Evolutionary conservation across 2,888 invertebrate genomes (phyloP).

Genomic region (Leucophenga montana): DNA sequence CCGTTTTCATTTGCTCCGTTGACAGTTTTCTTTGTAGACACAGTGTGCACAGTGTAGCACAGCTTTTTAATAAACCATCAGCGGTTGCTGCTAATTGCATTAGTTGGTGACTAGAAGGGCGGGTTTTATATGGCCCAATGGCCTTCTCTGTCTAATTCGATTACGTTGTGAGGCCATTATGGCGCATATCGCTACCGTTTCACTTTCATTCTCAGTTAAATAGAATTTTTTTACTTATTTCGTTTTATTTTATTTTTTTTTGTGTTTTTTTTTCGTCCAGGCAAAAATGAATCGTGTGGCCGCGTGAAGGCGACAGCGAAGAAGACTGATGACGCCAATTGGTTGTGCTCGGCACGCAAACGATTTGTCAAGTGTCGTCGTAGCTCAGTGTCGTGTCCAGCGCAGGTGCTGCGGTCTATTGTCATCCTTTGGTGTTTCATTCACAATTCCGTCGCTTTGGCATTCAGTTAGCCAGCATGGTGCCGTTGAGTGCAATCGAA

Average conservation of each 20-base stretch:
- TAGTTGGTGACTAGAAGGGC: background rate
- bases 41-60: too few species aligned
- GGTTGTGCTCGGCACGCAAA: constrained; percentile 1
- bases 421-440: too few species aligned
- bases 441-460: too few species aligned
- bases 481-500: too few species aligned
- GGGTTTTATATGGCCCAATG: too few species aligned
- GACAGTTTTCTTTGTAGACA: too few species aligned
- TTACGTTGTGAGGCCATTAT: background rate
- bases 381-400: constrained; percentile 18
- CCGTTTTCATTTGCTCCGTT: too few species aligned
- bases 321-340: constrained; percentile 23
- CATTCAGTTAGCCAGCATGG: too few species aligned
- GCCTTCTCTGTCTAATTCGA: background rate
- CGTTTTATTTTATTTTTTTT: background rate
- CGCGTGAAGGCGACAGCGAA: constrained; percentile 33
- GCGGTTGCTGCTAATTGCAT: background rate
- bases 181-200: background rate
- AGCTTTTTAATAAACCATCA: background rate
- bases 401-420: constrained; percentile 11
- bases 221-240: background rate
- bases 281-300: constrained; percentile 54
- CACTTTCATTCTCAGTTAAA: background rate
- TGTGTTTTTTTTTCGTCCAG: too few species aligned
- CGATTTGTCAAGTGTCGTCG: constrained; percentile 21